Conservation (phyloP, 92 coral and sea anemone genomes). For the Zoanthus solanderi region DNA sequence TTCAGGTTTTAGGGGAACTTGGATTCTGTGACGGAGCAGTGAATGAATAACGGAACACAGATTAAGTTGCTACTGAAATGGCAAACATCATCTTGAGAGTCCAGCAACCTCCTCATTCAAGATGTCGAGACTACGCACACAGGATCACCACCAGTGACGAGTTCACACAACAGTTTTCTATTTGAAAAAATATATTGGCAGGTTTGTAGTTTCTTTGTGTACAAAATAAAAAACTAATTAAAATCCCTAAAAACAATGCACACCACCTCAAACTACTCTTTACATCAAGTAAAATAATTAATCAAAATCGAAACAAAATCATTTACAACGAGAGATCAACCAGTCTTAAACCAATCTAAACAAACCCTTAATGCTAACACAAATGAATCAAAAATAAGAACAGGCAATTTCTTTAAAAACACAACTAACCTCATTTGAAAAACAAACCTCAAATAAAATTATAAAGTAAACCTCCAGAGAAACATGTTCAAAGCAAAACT, state of each 20-base stretch:
- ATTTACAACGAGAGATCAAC: neutral
- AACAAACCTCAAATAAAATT: too few relatives aligned
- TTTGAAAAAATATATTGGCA: neutral
- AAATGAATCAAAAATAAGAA: neutral
- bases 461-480: too few relatives aligned
- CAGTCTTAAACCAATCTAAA: neutral
- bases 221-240: neutral
- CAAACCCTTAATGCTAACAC: neutral
- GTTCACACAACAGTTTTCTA: neutral
- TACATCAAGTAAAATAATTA: neutral
- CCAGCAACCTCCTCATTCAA: too few relatives aligned
- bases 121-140: too few relatives aligned
- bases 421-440: too few relatives aligned
- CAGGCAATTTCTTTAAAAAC: too few relatives aligned
- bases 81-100: too few relatives aligned
- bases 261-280: neutral
- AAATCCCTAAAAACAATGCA: neutral
- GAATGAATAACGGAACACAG: too few relatives aligned
- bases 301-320: neutral
- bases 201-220: neutral
- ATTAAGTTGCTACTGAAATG: too few relatives aligned
- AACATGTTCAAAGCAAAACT: too few relatives aligned
- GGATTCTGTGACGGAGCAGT: too few relatives aligned
- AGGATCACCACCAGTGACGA: neutral
- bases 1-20: too few relatives aligned